Evolutionary conservation across 2,888 invertebrate species (phyloP), one percentile per base, ranked within the genome.

Genomic region (Polyploca ridens): DNA sequence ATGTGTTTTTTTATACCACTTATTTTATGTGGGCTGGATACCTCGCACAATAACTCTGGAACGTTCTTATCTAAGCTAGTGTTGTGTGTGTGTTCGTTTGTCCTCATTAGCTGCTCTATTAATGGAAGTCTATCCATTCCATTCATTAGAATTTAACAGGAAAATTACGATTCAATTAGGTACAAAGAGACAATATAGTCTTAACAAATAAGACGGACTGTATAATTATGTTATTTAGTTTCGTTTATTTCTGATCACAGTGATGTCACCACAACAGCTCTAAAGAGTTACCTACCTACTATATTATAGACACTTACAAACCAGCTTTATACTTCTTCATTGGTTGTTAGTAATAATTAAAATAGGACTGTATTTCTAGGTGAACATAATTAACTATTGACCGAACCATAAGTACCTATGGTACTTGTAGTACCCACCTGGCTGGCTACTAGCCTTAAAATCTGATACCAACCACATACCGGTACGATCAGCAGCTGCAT

Each of bases 51-150:
- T 13, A 64, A 59, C 62, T 58, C 67, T 68, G 70, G 77, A 79
- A 77, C 76, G 76, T 78, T 70, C 77, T 84, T 84, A 78, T 69
- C 74, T 65, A 41, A 67, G 68, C 68, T 66, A 67, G 70, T 72
- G 72, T 73, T 70, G 67, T 68, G 65, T 69, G 73, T 76, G 65
- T 83, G 83, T 83, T 83, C 81, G 79, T 80, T 69, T 81, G 82
- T 76, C 71, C 83, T 62, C 72, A 72, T 81, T 84, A 77, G 70
- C 62, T 69, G 70, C 64, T 67, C 73, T 68, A 72, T 68, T 72
- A 69, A 69, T 64, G 64, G 41, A 63, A 54, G 58, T 57, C 62
- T 49, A 14, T 64, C 63, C 13, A 8, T 66, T 63, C 65, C 54
- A 54, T 54, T 54, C 54, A 54, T 54, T 54, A 61, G 41, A 27